Base-by-base conservation (phyloP, 1,140 invertebrate species). In the Rhyacophila brunnea region DNA sequence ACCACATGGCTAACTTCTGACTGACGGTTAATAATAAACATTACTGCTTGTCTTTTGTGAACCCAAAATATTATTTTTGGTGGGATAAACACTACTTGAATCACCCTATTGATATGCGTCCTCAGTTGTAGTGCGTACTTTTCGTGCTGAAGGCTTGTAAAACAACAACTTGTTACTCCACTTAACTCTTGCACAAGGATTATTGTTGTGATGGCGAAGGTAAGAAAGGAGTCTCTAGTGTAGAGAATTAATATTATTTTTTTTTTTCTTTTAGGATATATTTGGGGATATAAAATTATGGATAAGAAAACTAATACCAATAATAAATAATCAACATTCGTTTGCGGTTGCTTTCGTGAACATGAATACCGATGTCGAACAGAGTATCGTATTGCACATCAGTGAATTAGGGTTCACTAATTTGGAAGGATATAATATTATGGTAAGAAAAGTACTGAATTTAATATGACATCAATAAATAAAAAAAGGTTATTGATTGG, bases 281-380 rank as follows among this genome's bases (percentile, higher is more conserved):
- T 48, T 45, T 48, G 58, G 51, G 1, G 60, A 57, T 52, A 19
- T 65, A 10, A 59, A 65, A 48, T 36, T 65, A 36, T 65, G 64
- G 64, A 56, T 10, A 10, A 35, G 56, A 59, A 0, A 43, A 46
- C 36, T 65, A 1, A 57, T 65, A 45, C 64, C 64, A 0, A 36
- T 59, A 4, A 58, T 50, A 28, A 47, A 57, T 15, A 35, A 54
- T n/a, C 20, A 45, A 3, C 38, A 53, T 52, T 65, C 64, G 2
- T 59, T 59, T 35, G 64, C 60, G 4, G n/a, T 59, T 36, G 64
- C 64, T 14, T 65, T 65, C 48, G 55, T 65, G 1, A 65, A 65
- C 36, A 45, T 62, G 59, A 52, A 65, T 44, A 28, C 15, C 43
- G 6, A 34, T 14, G 35, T 20, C n/a, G 11, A 47, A 7, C 17